These are phyloP conservation scores for Coremacera marginata DNA, from an alignment of 2,888 invertebrate species.

Conservation along the genomic window DNA sequence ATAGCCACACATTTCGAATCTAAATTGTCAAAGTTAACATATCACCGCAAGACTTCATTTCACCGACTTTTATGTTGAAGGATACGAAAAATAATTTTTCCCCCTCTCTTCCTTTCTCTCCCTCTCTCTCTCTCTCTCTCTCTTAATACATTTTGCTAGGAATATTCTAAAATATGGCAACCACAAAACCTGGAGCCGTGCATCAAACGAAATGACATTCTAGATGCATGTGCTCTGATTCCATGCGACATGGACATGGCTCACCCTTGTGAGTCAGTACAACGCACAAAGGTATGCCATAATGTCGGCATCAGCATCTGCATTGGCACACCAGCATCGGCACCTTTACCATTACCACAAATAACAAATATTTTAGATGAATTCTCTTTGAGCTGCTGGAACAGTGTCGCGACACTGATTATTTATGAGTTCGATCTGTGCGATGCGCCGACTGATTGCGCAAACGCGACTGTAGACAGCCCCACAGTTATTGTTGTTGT, in stretches of 20 bases:
- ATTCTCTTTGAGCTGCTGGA: background rate
- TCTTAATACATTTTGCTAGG: too few species aligned
- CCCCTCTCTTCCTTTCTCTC: too few species aligned
- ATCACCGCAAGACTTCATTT: too few species aligned
- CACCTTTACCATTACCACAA: background rate
- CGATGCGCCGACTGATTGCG: slow-evolving; percentile 27
- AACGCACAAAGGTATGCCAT: slow-evolving; percentile 7
- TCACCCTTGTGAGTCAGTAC: slow-evolving; percentile 18
- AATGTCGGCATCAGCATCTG: background rate
- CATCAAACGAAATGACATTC: slow-evolving; percentile 16
- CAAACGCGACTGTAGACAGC: slow-evolving; percentile 19
- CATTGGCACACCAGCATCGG: background rate
- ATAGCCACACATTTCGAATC: too few species aligned
- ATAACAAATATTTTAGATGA: background rate
- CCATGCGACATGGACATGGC: slow-evolving; percentile 14
- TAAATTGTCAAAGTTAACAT: too few species aligned
- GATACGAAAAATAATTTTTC: too few species aligned
- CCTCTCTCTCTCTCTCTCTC: too few species aligned
- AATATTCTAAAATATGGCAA: background rate
- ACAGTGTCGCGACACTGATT: slow-evolving; percentile 17
- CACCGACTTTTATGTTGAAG: too few species aligned
- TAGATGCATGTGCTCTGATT: slow-evolving; percentile 26
- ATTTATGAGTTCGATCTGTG: slow-evolving; percentile 34
- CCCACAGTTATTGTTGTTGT: background rate
- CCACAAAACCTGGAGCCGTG: slow-evolving; percentile 8